These are phyloP conservation scores for Argya squamiceps DNA, from an alignment of 2,797 vertebrate species.

Conservation along the genomic window DNA sequence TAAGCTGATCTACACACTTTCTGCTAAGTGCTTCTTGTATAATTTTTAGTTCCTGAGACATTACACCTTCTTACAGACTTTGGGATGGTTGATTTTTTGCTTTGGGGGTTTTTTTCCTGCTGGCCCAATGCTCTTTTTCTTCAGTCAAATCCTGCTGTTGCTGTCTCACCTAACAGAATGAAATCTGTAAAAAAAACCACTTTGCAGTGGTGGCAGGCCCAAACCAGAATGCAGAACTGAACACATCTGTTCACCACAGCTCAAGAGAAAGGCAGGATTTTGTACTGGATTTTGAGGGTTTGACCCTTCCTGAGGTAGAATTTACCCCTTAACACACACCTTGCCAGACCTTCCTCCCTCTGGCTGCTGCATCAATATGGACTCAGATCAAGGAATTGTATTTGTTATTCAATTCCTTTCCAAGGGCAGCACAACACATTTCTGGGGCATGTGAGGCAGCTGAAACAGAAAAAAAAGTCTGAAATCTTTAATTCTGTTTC, in stretches of 20 bases:
- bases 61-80: not conserved
- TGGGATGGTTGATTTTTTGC: not conserved
- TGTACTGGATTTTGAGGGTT: not conserved
- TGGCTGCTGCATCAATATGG: not conserved
- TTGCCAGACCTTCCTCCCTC: not conserved
- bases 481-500: slow-evolving; percentile 12
- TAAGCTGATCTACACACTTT: not conserved
- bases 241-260: accelerated
- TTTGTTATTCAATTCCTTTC: not conserved
- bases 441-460: not conserved
- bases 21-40: not conserved
- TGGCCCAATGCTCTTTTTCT: not conserved
- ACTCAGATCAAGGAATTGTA: not conserved
- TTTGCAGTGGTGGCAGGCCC: not conserved
- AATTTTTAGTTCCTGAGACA: not conserved
- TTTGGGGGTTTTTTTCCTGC: not conserved
- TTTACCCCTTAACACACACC: not conserved
- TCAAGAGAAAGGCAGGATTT: not conserved
- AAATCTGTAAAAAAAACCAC: not conserved
- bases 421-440: not conserved
- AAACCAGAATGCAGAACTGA: not conserved
- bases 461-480: not conserved
- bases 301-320: not conserved
- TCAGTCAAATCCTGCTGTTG: not conserved
- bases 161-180: not conserved